These are phyloP conservation scores for Capricornis sumatraensis DNA, from an alignment of 2,113 vertebrate genomes.

Conservation along the genomic window DNA sequence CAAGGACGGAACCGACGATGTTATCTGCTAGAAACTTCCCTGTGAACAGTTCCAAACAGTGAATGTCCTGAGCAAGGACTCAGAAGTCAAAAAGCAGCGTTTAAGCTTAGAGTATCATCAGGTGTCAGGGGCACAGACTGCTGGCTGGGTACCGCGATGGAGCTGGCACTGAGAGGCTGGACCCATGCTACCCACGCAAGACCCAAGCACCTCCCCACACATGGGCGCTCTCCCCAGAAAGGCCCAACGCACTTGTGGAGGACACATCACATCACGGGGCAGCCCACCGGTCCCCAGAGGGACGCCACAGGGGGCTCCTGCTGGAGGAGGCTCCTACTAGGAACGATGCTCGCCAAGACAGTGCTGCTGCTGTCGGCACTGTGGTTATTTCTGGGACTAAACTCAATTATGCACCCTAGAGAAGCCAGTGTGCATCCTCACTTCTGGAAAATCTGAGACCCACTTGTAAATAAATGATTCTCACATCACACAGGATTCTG, in stretches of 20 bases:
- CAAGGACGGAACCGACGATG: slow-evolving; percentile 98
- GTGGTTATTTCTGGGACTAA: not conserved
- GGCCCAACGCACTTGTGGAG: not conserved
- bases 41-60: slow-evolving; percentile 67
- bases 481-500: not conserved
- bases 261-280: accelerated
- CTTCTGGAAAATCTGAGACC: not conserved
- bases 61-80: not conserved
- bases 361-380: not conserved
- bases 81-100: not conserved
- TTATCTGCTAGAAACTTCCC: slow-evolving; percentile 98
- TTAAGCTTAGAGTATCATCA: not conserved
- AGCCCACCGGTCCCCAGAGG: accelerated
- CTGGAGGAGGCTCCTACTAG: not conserved
- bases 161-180: accelerated
- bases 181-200: accelerated
- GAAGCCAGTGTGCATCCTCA: not conserved
- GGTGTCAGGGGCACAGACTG: not conserved
- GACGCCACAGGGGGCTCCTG: accelerated
- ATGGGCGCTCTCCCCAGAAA: not conserved
- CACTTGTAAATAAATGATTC: not conserved
- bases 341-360: accelerated
- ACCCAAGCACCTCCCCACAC: not conserved
- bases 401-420: not conserved
- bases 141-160: accelerated